These are phyloP conservation scores for Meloidogyne chitwoodi DNA, from an alignment of 1,140 invertebrate species.

Conservation along the genomic window DNA sequence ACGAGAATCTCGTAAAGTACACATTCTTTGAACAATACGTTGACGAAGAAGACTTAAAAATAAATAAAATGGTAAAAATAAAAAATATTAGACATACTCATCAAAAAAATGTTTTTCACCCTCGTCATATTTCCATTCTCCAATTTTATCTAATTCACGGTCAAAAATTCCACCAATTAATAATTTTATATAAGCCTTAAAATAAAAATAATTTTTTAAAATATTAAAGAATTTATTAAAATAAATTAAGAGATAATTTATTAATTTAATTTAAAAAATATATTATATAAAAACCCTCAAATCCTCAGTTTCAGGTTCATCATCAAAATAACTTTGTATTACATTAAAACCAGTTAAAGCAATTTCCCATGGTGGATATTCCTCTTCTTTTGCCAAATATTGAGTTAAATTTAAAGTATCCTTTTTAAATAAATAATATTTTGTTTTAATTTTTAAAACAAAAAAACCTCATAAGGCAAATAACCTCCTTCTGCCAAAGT, in stretches of 20 bases:
- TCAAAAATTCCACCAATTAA: constrained; percentile 28
- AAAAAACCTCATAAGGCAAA: constrained; percentile 34
- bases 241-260: too few species aligned
- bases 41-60: constrained; percentile 32
- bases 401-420: constrained; percentile 41
- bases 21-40: constrained; percentile 41
- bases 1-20: constrained; percentile 30
- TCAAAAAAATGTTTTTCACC: constrained; percentile 42
- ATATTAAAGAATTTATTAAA: too few species aligned
- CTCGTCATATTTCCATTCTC: constrained; percentile 18
- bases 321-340: constrained; percentile 48
- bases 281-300: constrained; percentile 24
- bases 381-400: constrained; percentile 43
- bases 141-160: constrained; percentile 12
- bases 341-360: constrained; percentile 39
- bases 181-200: constrained; percentile 33
- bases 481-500: constrained; percentile 48
- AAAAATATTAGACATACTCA: constrained; percentile 28
- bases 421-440: not conserved
- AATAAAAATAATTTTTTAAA: not conserved
- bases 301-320: constrained; percentile 45
- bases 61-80: not conserved
- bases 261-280: not conserved
- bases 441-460: not conserved
- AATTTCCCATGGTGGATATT: constrained; percentile 49